These are phyloP conservation scores for Doryteuthis pealeii DNA, from an alignment of 1,140 invertebrate species.

Conservation along the genomic window DNA sequence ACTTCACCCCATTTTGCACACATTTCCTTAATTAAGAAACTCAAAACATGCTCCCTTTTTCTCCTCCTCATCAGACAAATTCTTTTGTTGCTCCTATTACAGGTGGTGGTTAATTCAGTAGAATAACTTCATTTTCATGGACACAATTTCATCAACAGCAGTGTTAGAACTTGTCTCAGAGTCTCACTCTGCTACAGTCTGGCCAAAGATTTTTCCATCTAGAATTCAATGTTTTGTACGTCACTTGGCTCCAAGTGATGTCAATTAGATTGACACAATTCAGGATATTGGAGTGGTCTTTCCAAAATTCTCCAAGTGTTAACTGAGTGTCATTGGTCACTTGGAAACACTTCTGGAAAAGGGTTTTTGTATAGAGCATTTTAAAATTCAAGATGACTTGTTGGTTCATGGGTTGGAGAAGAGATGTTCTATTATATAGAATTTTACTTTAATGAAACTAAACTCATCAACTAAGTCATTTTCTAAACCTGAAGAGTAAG, in stretches of 20 bases:
- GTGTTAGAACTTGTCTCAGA: neutral
- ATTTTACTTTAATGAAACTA: neutral
- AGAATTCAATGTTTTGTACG: neutral
- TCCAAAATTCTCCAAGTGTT: neutral
- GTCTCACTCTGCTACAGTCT: neutral
- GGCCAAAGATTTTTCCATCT: neutral
- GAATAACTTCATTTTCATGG: neutral
- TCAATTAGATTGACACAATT: neutral
- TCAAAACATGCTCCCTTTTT: neutral
- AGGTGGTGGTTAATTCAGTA: neutral
- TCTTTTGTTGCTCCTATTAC: neutral
- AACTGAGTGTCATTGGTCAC: neutral
- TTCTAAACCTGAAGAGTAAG: neutral
- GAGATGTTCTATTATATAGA: neutral
- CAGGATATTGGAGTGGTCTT: neutral
- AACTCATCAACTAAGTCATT: neutral
- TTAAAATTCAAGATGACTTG: neutral
- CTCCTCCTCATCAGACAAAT: neutral
- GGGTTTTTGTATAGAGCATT: neutral
- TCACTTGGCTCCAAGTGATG: neutral
- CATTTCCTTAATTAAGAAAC: neutral
- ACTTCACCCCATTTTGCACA: neutral
- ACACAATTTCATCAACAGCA: neutral
- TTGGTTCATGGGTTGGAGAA: neutral
- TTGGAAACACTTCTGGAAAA: neutral